These are phyloP conservation scores for Proisotoma minuta DNA, from an alignment of 2,888 invertebrate species.

Conservation along the genomic window DNA sequence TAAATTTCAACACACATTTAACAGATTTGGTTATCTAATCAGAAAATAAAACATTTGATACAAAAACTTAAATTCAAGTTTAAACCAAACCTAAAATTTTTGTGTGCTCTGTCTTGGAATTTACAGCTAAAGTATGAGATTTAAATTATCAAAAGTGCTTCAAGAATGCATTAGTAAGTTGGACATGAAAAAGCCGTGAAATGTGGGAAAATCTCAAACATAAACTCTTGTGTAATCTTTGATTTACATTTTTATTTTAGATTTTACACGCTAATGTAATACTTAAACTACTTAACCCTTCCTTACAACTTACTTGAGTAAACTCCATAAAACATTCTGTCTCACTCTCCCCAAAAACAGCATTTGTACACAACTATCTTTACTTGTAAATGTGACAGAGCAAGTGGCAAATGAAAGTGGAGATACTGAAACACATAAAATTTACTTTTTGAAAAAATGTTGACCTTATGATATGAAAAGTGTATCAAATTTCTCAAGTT, in stretches of 20 bases:
- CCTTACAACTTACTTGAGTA: neutral
- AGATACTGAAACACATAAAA: too few relatives aligned
- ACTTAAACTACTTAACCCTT: neutral
- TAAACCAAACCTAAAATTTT: too few relatives aligned
- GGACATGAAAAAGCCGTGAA: neutral
- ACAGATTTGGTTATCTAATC: conserved; percentile 15
- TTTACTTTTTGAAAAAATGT: too few relatives aligned
- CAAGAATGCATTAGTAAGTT: too few relatives aligned
- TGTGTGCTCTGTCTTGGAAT: too few relatives aligned
- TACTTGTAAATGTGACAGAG: too few relatives aligned
- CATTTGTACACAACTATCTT: too few relatives aligned
- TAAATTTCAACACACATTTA: conserved; percentile 9
- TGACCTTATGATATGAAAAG: too few relatives aligned
- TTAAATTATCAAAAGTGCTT: too few relatives aligned
- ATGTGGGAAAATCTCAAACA: conserved; percentile 7
- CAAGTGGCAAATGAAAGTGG: too few relatives aligned
- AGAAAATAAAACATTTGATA: conserved; percentile 12
- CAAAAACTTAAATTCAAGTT: conserved; percentile 7
- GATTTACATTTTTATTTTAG: conserved; percentile 3
- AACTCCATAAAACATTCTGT: neutral
- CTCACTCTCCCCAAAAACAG: neutral
- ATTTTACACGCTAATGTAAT: neutral
- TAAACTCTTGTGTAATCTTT: conserved; percentile 4
- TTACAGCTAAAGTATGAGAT: too few relatives aligned
- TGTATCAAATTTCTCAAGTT: too few relatives aligned